Percentiles rank a stretch among this genome's conserved stretches.
Conservation (phyloP, 2,888 invertebrate genomes). For the Caradrina kadenii region DNA sequence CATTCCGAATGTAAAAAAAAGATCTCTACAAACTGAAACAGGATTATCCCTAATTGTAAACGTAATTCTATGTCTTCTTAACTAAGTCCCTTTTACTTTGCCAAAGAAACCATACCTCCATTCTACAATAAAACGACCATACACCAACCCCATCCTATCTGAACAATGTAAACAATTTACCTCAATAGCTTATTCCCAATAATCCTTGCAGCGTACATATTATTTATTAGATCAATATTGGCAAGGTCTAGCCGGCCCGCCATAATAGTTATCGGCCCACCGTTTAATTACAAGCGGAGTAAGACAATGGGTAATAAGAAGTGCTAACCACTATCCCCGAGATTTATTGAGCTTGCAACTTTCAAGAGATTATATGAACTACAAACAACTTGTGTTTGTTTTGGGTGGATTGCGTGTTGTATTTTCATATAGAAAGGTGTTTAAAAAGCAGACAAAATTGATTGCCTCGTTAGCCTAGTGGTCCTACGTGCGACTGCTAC, state of each 20-base stretch:
- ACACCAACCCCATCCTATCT: constrained; percentile 33
- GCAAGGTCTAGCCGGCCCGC: constrained; percentile 78
- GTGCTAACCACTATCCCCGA: constrained; percentile 83
- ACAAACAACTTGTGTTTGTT: constrained; percentile 73
- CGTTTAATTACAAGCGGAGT: constrained; percentile 86
- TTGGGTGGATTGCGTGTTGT: constrained; percentile 52
- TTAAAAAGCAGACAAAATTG: too few species aligned
- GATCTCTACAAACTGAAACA: too few species aligned
- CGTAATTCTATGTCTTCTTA: not conserved
- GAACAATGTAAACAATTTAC: constrained; percentile 71
- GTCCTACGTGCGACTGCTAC: too few species aligned
- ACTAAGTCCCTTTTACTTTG: not conserved
- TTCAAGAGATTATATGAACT: constrained; percentile 82
- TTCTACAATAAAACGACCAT: not conserved
- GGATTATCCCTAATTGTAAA: too few species aligned
- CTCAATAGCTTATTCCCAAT: constrained; percentile 79
- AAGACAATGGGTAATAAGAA: constrained; percentile 90
- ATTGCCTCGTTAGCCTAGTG: too few species aligned
- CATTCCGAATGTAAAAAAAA: too few species aligned
- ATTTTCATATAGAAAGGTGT: constrained; percentile 2
- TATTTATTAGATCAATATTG: constrained; percentile 89
- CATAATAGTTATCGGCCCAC: constrained; percentile 85
- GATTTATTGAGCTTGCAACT: constrained; percentile 86
- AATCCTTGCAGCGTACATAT: constrained; percentile 80
- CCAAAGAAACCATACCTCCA: not conserved